Conservation (phyloP, 1,140 invertebrate species). For the Paraescarpia echinospica region DNA sequence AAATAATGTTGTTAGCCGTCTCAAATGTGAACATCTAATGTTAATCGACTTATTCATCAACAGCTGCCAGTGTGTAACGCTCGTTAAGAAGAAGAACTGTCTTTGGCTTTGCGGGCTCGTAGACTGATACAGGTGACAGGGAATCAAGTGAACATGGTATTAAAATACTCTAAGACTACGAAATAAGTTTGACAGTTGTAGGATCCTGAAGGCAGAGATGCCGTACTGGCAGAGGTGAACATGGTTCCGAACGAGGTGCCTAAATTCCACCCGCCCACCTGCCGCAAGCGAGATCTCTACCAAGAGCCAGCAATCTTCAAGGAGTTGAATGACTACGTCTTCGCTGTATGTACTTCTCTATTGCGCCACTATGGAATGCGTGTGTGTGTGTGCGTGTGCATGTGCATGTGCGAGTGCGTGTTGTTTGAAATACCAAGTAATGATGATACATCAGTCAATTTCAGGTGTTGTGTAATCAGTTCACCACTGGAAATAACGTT, state of each 20-base stretch:
- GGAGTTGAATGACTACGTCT: not conserved
- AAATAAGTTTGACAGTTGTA: not conserved
- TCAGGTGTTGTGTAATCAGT: too few species aligned
- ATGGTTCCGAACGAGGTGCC: not conserved
- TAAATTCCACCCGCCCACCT: not conserved
- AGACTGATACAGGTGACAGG: not conserved
- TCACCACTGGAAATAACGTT: too few species aligned
- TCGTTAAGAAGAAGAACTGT: too few species aligned
- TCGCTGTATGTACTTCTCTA: slow-evolving; percentile 67
- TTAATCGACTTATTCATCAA: too few species aligned
- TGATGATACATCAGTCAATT: too few species aligned
- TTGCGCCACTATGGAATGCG: not conserved
- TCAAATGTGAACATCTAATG: too few species aligned
- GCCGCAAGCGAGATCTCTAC: not conserved
- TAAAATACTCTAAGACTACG: not conserved
- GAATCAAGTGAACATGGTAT: not conserved
- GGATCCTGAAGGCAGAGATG: not conserved
- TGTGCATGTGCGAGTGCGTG: too few species aligned
- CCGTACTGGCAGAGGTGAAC: not conserved
- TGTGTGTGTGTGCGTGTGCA: too few species aligned
- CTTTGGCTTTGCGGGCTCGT: too few species aligned
- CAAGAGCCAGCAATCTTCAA: not conserved
- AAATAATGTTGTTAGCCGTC: too few species aligned
- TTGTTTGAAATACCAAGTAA: too few species aligned
- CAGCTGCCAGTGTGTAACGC: too few species aligned